Base-by-base conservation (phyloP, 2,797 vertebrate genomes). In the Enteromius paludinosus region DNA sequence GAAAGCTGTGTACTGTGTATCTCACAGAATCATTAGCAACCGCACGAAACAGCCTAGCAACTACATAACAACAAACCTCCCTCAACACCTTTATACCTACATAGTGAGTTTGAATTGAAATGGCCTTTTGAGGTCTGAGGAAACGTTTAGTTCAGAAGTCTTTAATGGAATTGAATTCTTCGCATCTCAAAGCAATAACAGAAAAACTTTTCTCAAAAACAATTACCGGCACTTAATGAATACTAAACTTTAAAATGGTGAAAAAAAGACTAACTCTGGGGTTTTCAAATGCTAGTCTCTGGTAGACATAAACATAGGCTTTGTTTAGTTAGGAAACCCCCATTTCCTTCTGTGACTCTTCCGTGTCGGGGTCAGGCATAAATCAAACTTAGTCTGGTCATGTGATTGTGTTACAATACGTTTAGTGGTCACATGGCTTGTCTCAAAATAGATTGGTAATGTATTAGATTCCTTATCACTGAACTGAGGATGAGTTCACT, bases 341-440 rank as follows among this genome's bases (percentile, higher is more conserved):
- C 7, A 20, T 65, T 61, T 30, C 17, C 28, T 25, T 72, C 33
- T 17, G 17, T 80, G 35, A 23, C 25, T 49, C 28, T 52, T 47
- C 45, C 23, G 59, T 83, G 61, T 61, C 28, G 15, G 15, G 61
- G 35, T 65, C 47, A 56, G 18, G 49, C 43, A 71, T 38, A 59
- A 71, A 80, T 45, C 49, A 62, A 64, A 11, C 61, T 69, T 23
- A 3, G 15, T 25, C 66, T 41, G 47, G 54, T 83, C 80, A 73
- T 82, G 68, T 72, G 56, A 78, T 61, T 54, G 56, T 28, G 30
- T 77, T 62, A 59, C 49, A 38, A 74, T 54, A 47, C 20, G 4
- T 66, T 70, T 77, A 47, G 20, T 61, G 73, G 59, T 86, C 84
- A 80, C 74, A 74, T 84, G 79, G 54, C 73, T 56, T 52, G 49